Conservation (phyloP, 2,888 invertebrate species). For the Dasysyrphus tricinctus region DNA sequence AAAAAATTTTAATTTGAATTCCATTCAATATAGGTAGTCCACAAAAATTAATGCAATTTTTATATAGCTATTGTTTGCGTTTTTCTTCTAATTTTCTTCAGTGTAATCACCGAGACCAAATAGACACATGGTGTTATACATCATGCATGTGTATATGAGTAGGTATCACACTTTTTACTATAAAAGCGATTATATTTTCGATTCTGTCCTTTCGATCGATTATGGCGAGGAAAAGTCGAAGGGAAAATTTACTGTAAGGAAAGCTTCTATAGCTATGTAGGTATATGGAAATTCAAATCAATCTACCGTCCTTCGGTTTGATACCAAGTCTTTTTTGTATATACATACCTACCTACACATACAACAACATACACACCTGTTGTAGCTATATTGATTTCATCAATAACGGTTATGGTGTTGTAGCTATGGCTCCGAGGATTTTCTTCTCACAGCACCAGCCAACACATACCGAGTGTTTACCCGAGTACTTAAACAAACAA, state of each 20-base stretch:
- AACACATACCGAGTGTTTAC: slow-evolving; percentile 14
- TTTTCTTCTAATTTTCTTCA: not conserved
- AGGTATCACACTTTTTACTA: slow-evolving; percentile 4
- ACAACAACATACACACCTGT: slow-evolving; percentile 21
- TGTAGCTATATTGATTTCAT: slow-evolving; percentile 28
- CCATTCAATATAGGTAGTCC: too few relatives aligned
- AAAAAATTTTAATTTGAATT: too few relatives aligned
- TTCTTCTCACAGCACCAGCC: not conserved
- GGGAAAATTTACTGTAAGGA: slow-evolving; percentile 50
- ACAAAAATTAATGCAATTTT: too few relatives aligned
- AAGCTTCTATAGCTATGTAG: not conserved
- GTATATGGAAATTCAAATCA: not conserved
- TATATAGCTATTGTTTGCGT: too few relatives aligned
- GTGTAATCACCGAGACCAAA: not conserved
- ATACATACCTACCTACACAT: not conserved
- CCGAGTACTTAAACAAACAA: slow-evolving; percentile 32
- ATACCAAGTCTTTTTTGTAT: not conserved
- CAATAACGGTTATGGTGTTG: slow-evolving; percentile 20
- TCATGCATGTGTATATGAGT: not conserved
- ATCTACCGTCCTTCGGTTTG: not conserved
- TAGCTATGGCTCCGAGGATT: slow-evolving; percentile 6
- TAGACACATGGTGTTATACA: not conserved
- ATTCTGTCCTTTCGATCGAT: slow-evolving; percentile 52
- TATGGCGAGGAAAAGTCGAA: slow-evolving; percentile 57
- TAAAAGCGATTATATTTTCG: slow-evolving; percentile 66